Evolutionary conservation across 1,140 invertebrate genomes (phyloP).

Genomic region (Pristionchus pacificus): DNA sequence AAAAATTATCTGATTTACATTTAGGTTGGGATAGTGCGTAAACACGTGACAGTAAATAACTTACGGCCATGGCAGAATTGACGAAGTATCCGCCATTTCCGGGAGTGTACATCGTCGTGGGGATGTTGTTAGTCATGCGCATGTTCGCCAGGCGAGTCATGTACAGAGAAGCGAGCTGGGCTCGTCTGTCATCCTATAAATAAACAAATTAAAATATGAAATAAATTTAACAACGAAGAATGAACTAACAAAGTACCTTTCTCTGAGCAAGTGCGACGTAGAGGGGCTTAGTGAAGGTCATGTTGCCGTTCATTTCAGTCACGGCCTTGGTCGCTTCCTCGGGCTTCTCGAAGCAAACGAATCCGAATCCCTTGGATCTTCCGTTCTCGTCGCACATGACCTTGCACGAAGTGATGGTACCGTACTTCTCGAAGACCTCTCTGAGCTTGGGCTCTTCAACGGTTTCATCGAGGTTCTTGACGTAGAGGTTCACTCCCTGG

Average conservation of each 20-base stretch:
- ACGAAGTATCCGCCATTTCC: constrained; percentile 82
- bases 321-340: constrained; percentile 98
- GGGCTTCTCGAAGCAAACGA: constrained; percentile 96
- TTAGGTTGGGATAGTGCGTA: too few relatives aligned
- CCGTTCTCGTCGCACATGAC: constrained; percentile 83
- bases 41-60: too few relatives aligned
- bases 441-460: constrained; percentile 91
- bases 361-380: constrained; percentile 88
- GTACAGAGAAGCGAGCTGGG: constrained; percentile 92
- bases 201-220: neutral
- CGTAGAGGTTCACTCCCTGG: constrained; percentile 90
- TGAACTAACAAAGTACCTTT: too few relatives aligned
- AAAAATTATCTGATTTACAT: too few relatives aligned
- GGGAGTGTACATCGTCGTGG: constrained; percentile 74
- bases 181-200: constrained; percentile 75
- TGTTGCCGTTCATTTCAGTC: constrained; percentile 96
- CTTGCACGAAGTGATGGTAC: constrained; percentile 83
- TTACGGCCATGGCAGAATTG: constrained; percentile 15
- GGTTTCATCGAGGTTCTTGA: constrained; percentile 94
- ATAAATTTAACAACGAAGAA: neutral
- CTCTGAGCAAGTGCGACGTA: constrained; percentile 97
- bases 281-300: constrained; percentile 89
- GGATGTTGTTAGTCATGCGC: constrained; percentile 72
- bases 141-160: constrained; percentile 93
- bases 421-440: constrained; percentile 87